Evolutionary conservation across 2,797 vertebrate species (phyloP).

Genomic region (Anabacerthia variegaticeps): DNA sequence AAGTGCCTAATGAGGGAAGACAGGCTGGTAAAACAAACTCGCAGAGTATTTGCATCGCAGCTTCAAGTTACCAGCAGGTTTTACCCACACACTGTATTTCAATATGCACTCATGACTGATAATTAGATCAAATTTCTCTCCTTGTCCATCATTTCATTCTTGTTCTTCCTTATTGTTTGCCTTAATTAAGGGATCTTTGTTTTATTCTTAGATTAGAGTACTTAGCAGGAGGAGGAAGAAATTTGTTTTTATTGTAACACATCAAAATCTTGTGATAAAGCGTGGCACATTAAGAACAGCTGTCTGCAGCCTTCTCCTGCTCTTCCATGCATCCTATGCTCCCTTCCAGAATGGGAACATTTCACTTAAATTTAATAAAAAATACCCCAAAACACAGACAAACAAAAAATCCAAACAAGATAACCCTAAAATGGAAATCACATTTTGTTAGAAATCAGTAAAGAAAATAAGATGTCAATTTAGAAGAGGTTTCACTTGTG

Average conservation of each 20-base stretch:
- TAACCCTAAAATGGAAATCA: neutral
- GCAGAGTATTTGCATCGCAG: neutral
- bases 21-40: neutral
- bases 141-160: neutral
- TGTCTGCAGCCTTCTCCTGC: neutral
- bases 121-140: neutral
- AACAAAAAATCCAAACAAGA: neutral
- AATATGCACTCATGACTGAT: neutral
- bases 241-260: neutral
- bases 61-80: neutral
- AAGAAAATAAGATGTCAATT: neutral
- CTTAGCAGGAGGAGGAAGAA: neutral
- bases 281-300: neutral
- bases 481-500: neutral
- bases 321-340: neutral
- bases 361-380: neutral
- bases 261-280: neutral
- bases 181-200: neutral
- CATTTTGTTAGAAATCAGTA: neutral
- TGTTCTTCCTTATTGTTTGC: neutral
- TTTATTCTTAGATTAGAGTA: neutral
- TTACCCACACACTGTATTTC: neutral
- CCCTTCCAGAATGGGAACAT: neutral
- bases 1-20: neutral
- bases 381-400: neutral